Evolutionary conservation across 2,113 vertebrate genomes (phyloP), one percentile per base, ranked within the genome.

Genomic region (Chinchilla lanigera): DNA sequence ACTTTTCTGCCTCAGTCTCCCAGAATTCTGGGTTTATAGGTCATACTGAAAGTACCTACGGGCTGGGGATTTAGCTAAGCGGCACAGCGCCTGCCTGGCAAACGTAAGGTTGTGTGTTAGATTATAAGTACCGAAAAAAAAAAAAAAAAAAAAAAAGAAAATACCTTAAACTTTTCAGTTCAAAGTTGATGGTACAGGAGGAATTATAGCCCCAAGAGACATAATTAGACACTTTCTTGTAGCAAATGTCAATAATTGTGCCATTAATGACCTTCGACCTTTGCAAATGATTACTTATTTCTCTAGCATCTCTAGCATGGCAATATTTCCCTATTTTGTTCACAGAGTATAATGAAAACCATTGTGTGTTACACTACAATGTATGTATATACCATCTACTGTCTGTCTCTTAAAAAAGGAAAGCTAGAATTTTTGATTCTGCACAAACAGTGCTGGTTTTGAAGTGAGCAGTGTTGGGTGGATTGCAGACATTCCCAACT

Each of bases 231-330:
- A 35, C 19, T 77, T 95, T 11, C 24, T n/a, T 88, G 33, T 38
- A 77, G 58, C 35, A 69, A 86, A 33, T 86, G 60, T 78, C 50
- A 92, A 63, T 84, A 88, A 90, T 1, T 93, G 77, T 88, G 38
- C 61, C 56, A 81, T 35, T 93, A 86, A 80, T 60, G 47, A 50
- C 47, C 47, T 50, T 50, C 9, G 35, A 90, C 71, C 41, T 96
- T 81, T 77, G 63, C 19, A 88, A 96, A 84, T 58, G 67, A 88
- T 85, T 90, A 84, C 13, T 67, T 94, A 56, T 60, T 9, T 58
- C 67, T 81, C 30, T 38, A 90, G 54, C 28, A 47, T 50, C 52
- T 22, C 91, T 54, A 61, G 60, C 33, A 17, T 30, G 60, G 44
- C 3, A 56, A 35, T 54, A 89, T 56, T 84, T 73, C 17, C 56